phyloP scores from a whole-genome alignment of 1,140 invertebrate genomes.

The Tribolium madens region DNA sequence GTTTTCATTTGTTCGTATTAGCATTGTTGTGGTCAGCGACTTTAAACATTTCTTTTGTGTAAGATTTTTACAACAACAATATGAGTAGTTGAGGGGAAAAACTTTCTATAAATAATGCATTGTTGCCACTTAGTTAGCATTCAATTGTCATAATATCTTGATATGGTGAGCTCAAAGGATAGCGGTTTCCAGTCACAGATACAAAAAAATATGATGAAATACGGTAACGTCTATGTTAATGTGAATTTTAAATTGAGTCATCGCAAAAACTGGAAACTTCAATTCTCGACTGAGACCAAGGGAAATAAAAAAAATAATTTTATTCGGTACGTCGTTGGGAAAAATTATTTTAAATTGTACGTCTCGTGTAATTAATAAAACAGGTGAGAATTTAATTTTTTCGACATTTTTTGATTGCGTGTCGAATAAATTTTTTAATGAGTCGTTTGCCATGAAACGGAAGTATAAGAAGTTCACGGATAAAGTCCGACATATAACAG shows the following conservation, averaged over 20 bases:
- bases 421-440: constrained; percentile 16
- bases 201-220: constrained; percentile 43
- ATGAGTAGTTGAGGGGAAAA: not conserved
- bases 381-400: constrained; percentile 34
- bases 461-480: not conserved
- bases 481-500: not conserved
- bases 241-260: constrained; percentile 43
- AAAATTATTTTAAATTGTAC: constrained; percentile 35
- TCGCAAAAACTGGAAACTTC: constrained; percentile 44
- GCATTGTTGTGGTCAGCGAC: not conserved
- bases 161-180: constrained; percentile 39
- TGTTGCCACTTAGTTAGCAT: constrained; percentile 39
- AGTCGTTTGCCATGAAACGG: not conserved
- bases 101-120: constrained; percentile 37
- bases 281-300: not conserved
- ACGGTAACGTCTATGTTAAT: constrained; percentile 46
- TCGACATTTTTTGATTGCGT: constrained; percentile 9
- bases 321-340: constrained; percentile 3
- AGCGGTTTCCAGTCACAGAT: constrained; percentile 20
- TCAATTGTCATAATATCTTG: constrained; percentile 46
- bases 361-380: constrained; percentile 22
- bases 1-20: constrained; percentile 1
- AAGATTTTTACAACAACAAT: not conserved
- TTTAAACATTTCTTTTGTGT: not conserved
- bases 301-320: constrained; percentile 5